phyloP scores from a whole-genome alignment of 2,888 invertebrate genomes.

The Archaeoteleia sp. region DNA sequence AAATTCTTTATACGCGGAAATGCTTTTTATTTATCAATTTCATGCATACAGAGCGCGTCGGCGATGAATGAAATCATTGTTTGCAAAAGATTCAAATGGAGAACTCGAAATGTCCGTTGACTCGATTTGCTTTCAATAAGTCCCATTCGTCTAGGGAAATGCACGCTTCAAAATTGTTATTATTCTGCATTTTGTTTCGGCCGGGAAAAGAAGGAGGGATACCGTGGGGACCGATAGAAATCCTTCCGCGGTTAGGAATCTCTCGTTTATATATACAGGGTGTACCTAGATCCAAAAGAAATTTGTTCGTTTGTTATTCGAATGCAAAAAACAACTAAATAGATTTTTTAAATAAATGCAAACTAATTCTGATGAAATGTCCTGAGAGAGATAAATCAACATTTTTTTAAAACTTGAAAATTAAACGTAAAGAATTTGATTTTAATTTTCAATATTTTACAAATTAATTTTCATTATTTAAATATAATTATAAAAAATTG shows the following conservation, averaged over 20 bases:
- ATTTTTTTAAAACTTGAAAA: too few relatives aligned
- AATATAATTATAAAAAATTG: too few relatives aligned
- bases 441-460: too few relatives aligned
- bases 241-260: conserved; percentile 25
- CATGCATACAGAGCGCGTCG: conserved; percentile 8
- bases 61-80: conserved; percentile 31
- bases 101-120: conserved; percentile 21
- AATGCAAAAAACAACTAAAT: too few relatives aligned
- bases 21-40: conserved; percentile 11
- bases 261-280: conserved; percentile 18
- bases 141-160: conserved; percentile 42
- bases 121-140: conserved; percentile 47
- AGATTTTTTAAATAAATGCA: too few relatives aligned
- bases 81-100: conserved; percentile 25
- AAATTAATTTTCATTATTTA: too few relatives aligned
- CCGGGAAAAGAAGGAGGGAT: conserved; percentile 30
- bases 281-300: conserved; percentile 6
- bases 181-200: conserved; percentile 47
- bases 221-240: conserved; percentile 32
- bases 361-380: too few relatives aligned
- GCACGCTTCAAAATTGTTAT: conserved; percentile 40
- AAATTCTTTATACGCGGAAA: neutral
- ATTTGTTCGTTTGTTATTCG: too few relatives aligned
- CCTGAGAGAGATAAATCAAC: too few relatives aligned
- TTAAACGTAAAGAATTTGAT: too few relatives aligned